Percentiles rank a stretch among this genome's conserved stretches.
Conservation (phyloP, 2,113 vertebrate genomes). For the Glareola pratincola region DNA sequence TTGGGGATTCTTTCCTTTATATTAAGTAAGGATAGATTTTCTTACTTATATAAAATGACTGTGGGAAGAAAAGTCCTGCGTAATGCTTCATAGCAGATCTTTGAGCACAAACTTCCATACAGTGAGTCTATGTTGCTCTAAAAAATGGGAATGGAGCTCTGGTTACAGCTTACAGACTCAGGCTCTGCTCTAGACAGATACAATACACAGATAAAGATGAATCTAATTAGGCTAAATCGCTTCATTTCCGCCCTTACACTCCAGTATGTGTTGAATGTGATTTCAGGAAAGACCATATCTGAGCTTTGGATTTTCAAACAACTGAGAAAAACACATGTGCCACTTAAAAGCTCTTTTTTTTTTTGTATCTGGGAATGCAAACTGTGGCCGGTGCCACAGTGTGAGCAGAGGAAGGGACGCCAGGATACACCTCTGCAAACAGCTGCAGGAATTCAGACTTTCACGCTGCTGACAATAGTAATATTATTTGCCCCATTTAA, state of each 20-base stretch:
- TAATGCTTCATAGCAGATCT: background rate
- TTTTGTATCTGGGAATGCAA: background rate
- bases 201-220: background rate
- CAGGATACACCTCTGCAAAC: background rate
- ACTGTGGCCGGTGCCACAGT: accelerated
- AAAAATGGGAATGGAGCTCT: background rate
- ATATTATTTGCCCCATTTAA: background rate
- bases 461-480: background rate
- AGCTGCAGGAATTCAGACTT: background rate
- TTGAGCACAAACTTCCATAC: background rate
- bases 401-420: background rate
- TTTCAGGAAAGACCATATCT: background rate
- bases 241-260: background rate
- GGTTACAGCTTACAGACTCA: background rate
- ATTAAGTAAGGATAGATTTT: background rate
- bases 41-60: background rate
- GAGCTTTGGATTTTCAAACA: background rate
- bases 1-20: background rate
- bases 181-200: background rate
- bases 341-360: background rate
- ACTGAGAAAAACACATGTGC: background rate
- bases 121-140: background rate
- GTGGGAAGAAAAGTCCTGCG: background rate
- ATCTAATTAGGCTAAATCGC: background rate
- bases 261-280: background rate